Evolutionary conservation across 2,888 invertebrate species (phyloP).

Genomic region (Leistus spinibarbis): DNA sequence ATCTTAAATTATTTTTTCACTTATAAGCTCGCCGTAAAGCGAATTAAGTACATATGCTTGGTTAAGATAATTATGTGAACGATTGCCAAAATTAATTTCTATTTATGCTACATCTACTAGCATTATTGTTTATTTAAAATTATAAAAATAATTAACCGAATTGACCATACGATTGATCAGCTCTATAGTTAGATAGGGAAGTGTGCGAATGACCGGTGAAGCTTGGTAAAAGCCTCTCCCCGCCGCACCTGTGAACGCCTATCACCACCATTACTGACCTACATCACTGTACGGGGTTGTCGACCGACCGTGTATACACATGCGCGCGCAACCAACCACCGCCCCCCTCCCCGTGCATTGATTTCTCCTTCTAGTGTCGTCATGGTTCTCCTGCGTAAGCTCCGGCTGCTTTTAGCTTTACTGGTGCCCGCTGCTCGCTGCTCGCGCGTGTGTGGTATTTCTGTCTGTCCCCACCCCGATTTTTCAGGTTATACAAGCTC

Average conservation of each 20-base stretch:
- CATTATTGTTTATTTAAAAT: no score
- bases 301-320: conserved; percentile 23
- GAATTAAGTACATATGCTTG: no score
- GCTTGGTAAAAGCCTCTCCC: background rate
- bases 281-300: conserved; percentile 33
- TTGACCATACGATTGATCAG: background rate
- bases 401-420: background rate
- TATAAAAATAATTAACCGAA: background rate
- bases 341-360: background rate
- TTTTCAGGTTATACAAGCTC: background rate
- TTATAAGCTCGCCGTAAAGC: no score
- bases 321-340: background rate
- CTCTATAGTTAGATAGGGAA: background rate
- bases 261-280: conserved; percentile 31
- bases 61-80: no score
- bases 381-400: background rate
- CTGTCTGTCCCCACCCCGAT: background rate
- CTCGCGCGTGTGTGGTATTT: background rate
- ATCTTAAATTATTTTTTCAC: no score
- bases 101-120: no score
- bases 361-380: background rate
- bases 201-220: conserved; percentile 1
- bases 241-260: background rate
- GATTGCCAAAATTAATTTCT: no score
- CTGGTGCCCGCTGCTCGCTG: no score